Conservation (phyloP, 1,140 invertebrate genomes). For the Sitophilus oryzae region DNA sequence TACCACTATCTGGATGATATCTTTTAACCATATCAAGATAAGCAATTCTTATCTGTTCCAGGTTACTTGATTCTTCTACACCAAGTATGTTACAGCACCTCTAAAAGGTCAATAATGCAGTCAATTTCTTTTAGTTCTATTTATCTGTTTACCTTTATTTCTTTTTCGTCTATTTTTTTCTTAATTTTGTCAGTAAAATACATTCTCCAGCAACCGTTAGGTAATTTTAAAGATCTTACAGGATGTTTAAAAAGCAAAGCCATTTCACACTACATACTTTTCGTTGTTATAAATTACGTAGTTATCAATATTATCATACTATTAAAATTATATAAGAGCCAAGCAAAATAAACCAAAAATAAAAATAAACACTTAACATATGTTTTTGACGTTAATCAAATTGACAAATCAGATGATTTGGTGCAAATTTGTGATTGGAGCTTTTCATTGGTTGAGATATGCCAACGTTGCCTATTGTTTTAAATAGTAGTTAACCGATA, state of each 20-base stretch:
- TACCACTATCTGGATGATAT: conserved; percentile 76
- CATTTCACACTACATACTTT: too few species aligned
- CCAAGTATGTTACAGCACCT: conserved; percentile 60
- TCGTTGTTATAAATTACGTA: too few species aligned
- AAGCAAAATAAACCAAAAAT: too few species aligned
- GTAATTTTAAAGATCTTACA: not conserved
- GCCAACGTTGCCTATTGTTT: too few species aligned
- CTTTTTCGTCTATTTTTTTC: conserved; percentile 2
- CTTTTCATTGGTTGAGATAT: too few species aligned
- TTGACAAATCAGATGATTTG: too few species aligned
- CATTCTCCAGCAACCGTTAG: conserved; percentile 1
- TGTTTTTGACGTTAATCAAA: too few species aligned
- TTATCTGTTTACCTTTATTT: not conserved
- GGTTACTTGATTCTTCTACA: conserved; percentile 59
- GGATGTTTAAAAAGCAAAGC: conserved; percentile 10
- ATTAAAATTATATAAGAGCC: too few species aligned
- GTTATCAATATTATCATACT: too few species aligned
- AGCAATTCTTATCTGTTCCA: conserved; percentile 63
- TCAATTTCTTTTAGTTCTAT: not conserved
- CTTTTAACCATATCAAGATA: conserved; percentile 71
- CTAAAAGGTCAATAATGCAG: conserved; percentile 46
- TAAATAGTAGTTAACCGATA: too few species aligned
- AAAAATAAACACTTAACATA: too few species aligned
- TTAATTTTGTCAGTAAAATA: conserved; percentile 6
- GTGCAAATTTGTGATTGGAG: too few species aligned